Base-by-base conservation (phyloP, 2,888 invertebrate genomes). In the Xanthorhoe spadicearia region DNA sequence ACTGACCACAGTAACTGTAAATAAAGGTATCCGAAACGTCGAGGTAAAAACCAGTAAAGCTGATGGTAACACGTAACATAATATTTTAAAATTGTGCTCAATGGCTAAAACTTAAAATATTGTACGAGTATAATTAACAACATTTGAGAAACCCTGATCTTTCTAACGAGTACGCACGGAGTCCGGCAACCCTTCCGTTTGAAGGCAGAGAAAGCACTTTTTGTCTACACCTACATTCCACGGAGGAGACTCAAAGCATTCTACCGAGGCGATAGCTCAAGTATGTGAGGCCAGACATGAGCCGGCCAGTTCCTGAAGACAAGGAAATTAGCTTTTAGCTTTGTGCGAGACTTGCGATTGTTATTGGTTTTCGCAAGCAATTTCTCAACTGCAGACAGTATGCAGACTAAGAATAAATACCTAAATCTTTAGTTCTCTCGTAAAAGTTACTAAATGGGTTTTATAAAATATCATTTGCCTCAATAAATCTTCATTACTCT, bases 141-240 rank as follows among this genome's bases (percentile, higher is more conserved):
- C 13, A 38, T 83, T 91, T 89, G 86, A 79, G 77, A 75, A 61
- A 32, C 79, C 6, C 61, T 73, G 80, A 1, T 60, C 59, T 58
- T 72, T 83, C 81, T 89, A 89, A 87, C 88, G 87, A 89, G 86
- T 77, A 80, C 78, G 76, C 81, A 81, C 77, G 71, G 75, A 79
- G 86, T 83, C 83, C 82, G 79, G 80, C 82, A 81, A 86, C 90
- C 89, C 88, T 87, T 83, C 77, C 84, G 89, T 89, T 90, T 89
- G 89, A 88, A 85, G 84, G 84, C 77, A 73, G 69, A 66, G 77
- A 75, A 80, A 83, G 84, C 82, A 87, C 83, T 90, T 90, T 92
- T 91, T 90, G 87, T 83, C 84, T 85, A 85, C 84, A 83, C 86
- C 84, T 86, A 86, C 88, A 91, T 92, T 89, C 91, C 76, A 71